phyloP scores from a whole-genome alignment of 2,113 vertebrate species.

The Hippocampus zosterae region DNA sequence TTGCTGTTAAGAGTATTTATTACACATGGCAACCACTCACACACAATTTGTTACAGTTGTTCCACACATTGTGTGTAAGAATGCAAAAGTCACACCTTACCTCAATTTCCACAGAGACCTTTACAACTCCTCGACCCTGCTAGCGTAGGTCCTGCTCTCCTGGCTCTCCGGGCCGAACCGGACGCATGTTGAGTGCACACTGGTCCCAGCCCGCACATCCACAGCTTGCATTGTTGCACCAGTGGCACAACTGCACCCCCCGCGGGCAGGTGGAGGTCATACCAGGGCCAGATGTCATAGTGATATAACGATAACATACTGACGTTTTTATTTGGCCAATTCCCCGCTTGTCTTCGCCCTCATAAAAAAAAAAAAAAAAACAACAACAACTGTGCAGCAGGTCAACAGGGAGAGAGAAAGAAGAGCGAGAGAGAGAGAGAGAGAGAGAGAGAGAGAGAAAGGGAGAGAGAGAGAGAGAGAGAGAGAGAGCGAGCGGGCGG shows the following conservation, averaged over 20 bases:
- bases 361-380: constrained; percentile 1
- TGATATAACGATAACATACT: constrained; percentile 61
- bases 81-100: constrained; percentile 28
- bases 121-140: constrained; percentile 18
- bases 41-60: constrained; percentile 3
- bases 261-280: constrained; percentile 40
- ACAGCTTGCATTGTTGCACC: constrained; percentile 19
- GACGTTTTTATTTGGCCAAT: constrained; percentile 63
- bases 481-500: constrained; percentile 9
- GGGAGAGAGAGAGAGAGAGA: not conserved
- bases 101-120: constrained; percentile 27
- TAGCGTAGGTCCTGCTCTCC: constrained; percentile 40
- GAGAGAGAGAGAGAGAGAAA: constrained; percentile 14
- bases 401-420: constrained; percentile 5
- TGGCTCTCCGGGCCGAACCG: constrained; percentile 33
- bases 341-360: constrained; percentile 35
- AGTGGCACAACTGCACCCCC: constrained; percentile 19
- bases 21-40: not conserved
- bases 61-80: not conserved
- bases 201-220: constrained; percentile 16
- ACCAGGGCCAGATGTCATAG: constrained; percentile 59
- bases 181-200: constrained; percentile 38
- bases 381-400: not conserved
- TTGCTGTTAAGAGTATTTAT: constrained; percentile 1
- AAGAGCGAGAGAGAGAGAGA: constrained; percentile 10